Evolutionary conservation across 2,888 invertebrate genomes (phyloP).

Genomic region (Phasia obesa): DNA sequence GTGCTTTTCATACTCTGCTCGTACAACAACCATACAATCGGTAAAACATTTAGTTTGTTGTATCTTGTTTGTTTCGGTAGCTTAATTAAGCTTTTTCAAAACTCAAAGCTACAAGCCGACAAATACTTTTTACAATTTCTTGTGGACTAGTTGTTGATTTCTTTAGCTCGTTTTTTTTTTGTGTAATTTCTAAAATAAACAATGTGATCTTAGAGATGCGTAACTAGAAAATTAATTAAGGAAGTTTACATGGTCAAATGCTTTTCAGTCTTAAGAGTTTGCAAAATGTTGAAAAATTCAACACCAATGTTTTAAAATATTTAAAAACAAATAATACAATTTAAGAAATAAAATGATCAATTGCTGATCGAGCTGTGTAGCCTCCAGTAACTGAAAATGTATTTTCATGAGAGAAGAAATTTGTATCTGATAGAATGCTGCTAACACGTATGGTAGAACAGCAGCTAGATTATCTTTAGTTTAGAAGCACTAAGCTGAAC

Average conservation of each 20-base stretch:
- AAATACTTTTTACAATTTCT: slow-evolving; percentile 54
- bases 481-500: too few relatives aligned
- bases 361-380: too few relatives aligned
- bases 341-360: too few relatives aligned
- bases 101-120: slow-evolving; percentile 67
- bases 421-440: too few relatives aligned
- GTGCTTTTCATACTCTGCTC: slow-evolving; percentile 40
- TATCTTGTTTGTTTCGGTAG: slow-evolving; percentile 63
- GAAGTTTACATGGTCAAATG: slow-evolving; percentile 4
- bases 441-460: too few relatives aligned
- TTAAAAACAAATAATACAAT: too few relatives aligned
- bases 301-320: too few relatives aligned
- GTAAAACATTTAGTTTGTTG: slow-evolving; percentile 46
- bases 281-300: not conserved
- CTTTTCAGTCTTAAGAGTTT: not conserved
- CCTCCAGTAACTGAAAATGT: too few relatives aligned
- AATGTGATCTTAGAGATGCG: slow-evolving; percentile 38
- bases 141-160: slow-evolving; percentile 14
- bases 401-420: too few relatives aligned
- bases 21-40: slow-evolving; percentile 8
- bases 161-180: not conserved
- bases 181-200: not conserved
- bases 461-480: too few relatives aligned
- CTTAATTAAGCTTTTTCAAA: slow-evolving; percentile 68
- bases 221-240: slow-evolving; percentile 42